These are phyloP conservation scores for Karalla daura DNA, from an alignment of 2,797 vertebrate genomes.

Conservation along the genomic window DNA sequence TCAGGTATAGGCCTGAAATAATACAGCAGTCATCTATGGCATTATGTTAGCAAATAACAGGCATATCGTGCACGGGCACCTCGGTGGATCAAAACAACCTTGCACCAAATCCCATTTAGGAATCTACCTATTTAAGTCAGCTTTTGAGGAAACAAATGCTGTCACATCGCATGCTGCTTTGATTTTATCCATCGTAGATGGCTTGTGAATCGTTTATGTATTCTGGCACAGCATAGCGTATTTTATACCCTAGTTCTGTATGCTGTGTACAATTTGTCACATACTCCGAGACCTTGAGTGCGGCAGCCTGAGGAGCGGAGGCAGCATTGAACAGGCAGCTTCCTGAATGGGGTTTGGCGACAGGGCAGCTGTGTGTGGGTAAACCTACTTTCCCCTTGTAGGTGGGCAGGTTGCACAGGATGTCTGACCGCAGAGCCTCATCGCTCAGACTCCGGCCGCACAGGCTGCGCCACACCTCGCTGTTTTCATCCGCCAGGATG, in stretches of 20 bases:
- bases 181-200: neutral
- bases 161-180: too few species aligned
- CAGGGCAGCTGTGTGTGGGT: neutral
- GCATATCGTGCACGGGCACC: neutral
- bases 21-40: neutral
- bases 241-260: too few species aligned
- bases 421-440: conserved; percentile 94
- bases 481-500: conserved; percentile 95
- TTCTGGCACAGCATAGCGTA: neutral
- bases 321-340: neutral
- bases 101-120: neutral
- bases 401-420: conserved; percentile 94
- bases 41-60: neutral
- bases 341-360: neutral
- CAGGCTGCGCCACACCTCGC: conserved; percentile 98
- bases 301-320: neutral
- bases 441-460: conserved; percentile 89
- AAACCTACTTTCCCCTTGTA: conserved; percentile 90
- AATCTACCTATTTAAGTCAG: neutral
- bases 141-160: neutral
- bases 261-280: neutral
- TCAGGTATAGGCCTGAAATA: neutral
- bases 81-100: neutral
- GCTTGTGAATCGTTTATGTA: neutral
- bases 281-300: neutral